Conservation (phyloP, 2,888 invertebrate species). For the Chymomyza procnemis region DNA sequence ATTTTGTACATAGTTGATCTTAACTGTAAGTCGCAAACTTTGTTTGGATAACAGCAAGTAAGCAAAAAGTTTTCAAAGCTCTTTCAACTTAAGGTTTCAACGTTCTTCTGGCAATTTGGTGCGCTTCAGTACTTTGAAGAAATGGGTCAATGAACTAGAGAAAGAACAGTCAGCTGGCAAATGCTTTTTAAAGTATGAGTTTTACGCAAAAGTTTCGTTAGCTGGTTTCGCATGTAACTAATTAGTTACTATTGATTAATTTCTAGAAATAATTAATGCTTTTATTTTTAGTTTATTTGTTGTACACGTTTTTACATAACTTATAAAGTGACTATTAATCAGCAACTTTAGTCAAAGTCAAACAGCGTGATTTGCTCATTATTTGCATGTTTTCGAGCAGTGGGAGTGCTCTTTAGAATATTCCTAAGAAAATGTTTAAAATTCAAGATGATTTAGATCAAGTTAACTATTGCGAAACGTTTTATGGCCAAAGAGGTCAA, state of each 20-base stretch:
- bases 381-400: background rate
- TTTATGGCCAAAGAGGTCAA: background rate
- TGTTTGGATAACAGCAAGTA: background rate
- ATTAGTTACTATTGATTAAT: background rate
- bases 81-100: background rate
- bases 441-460: background rate
- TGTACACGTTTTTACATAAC: background rate
- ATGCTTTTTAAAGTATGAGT: background rate
- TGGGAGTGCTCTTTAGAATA: background rate
- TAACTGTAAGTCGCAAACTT: background rate
- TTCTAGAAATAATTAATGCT: background rate
- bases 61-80: background rate
- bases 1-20: background rate
- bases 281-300: background rate
- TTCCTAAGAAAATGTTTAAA: background rate
- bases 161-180: background rate
- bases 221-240: background rate
- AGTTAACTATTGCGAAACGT: background rate
- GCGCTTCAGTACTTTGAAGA: constrained; percentile 23
- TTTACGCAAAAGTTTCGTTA: background rate
- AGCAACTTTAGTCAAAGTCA: background rate
- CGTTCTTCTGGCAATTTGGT: constrained; percentile 17
- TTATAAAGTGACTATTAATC: background rate
- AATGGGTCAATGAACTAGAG: constrained; percentile 49
- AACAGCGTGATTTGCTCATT: background rate